phyloP scores from a whole-genome alignment of 2,888 invertebrate genomes.

The Folsomia manolachei region DNA sequence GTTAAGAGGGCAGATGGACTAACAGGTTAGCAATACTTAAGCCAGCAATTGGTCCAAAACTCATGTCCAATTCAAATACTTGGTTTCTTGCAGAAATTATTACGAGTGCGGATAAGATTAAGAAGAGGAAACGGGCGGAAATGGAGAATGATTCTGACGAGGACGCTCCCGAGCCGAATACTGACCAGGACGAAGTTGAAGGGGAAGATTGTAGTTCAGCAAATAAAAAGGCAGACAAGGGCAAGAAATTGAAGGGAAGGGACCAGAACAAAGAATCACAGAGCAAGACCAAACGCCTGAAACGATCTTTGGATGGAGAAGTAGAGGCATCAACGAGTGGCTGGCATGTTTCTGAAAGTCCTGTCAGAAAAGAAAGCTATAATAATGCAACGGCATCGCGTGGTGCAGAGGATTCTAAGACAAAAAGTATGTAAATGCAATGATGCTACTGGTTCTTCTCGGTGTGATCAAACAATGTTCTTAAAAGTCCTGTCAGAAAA shows the following conservation, averaged over 20 bases:
- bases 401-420: too few relatives aligned
- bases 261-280: background rate
- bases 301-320: background rate
- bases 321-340: background rate
- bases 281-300: background rate
- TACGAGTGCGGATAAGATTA: background rate
- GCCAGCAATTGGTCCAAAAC: background rate
- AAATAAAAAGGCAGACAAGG: background rate
- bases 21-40: slow-evolving; percentile 24
- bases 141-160: slow-evolving; percentile 8
- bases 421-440: too few relatives aligned
- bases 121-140: slow-evolving; percentile 10
- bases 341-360: background rate
- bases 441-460: too few relatives aligned
- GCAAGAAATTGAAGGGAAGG: background rate
- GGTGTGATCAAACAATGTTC: too few relatives aligned
- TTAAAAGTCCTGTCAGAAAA: background rate
- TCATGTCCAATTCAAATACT: background rate
- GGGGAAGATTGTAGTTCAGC: background rate
- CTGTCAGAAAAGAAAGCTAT: too few relatives aligned
- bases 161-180: slow-evolving; percentile 53
- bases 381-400: too few relatives aligned
- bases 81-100: slow-evolving; percentile 18
- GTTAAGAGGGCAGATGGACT: slow-evolving; percentile 53
- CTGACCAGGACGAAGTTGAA: background rate